phyloP scores from a whole-genome alignment of 2,888 invertebrate species.

The Cataglyphis albicans region DNA sequence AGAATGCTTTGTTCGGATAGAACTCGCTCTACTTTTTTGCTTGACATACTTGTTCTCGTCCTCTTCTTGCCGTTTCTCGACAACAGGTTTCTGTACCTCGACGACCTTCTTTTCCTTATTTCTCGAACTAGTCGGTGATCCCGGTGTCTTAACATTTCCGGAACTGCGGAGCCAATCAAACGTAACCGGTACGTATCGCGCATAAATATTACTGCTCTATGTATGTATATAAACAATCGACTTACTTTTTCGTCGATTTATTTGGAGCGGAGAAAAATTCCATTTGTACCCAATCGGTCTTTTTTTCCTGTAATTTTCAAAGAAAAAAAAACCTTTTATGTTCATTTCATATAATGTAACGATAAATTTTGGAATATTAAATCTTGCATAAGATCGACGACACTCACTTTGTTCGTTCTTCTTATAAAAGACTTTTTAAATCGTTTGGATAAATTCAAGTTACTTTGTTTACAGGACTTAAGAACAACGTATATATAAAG shows the following conservation, averaged over 20 bases:
- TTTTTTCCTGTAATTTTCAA: neutral
- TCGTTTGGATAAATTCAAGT: neutral
- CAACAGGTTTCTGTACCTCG: constrained; percentile 68
- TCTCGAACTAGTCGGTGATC: constrained; percentile 54
- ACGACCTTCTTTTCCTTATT: constrained; percentile 69
- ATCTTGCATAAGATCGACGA: neutral
- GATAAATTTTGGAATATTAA: neutral
- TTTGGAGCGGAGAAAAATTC: neutral
- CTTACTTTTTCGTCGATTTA: constrained; percentile 20
- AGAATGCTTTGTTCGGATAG: constrained; percentile 59
- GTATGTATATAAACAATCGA: neutral
- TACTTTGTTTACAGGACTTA: neutral
- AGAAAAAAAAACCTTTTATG: neutral
- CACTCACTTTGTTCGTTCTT: neutral
- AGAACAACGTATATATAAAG: neutral
- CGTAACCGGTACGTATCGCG: constrained; percentile 22
- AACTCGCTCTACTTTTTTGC: constrained; percentile 70
- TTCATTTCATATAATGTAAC: neutral
- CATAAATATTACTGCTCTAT: neutral
- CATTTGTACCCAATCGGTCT: neutral
- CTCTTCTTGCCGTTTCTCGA: constrained; percentile 59
- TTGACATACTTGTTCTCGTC: constrained; percentile 65
- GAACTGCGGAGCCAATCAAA: constrained; percentile 46
- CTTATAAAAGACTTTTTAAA: neutral
- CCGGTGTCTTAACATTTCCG: constrained; percentile 57